These are phyloP conservation scores for Drosophila varians DNA, from an alignment of 1,140 invertebrate genomes.

Conservation along the genomic window DNA sequence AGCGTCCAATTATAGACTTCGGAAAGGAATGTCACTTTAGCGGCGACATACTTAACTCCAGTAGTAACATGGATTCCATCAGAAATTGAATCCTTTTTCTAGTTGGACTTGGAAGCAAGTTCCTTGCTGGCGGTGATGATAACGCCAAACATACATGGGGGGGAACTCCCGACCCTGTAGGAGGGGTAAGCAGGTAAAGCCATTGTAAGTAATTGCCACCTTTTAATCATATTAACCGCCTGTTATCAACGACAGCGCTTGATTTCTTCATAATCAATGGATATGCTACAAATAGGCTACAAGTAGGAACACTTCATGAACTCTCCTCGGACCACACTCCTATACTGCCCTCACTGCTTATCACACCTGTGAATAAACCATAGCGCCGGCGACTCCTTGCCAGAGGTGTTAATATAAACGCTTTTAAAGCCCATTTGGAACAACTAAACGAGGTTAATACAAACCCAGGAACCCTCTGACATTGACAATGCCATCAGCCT, in stretches of 20 bases:
- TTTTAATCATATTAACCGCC: background rate
- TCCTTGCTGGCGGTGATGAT: too few species aligned
- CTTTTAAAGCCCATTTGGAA: constrained; percentile 2
- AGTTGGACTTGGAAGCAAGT: too few species aligned
- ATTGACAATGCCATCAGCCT: too few species aligned
- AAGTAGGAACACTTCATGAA: too few species aligned
- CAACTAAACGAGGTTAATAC: background rate
- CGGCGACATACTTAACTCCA: background rate
- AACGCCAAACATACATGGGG: too few species aligned
- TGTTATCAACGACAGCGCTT: background rate
- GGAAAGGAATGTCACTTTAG: background rate
- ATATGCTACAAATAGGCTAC: background rate
- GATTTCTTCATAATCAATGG: constrained; percentile 5
- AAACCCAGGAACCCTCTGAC: too few species aligned
- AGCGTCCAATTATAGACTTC: background rate
- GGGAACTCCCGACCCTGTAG: too few species aligned
- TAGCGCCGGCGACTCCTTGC: background rate
- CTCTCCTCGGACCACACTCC: too few species aligned
- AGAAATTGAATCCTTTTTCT: constrained; percentile 1
- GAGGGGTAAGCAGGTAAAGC: too few species aligned
- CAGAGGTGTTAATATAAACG: too few species aligned
- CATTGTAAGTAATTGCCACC: constrained; percentile 8
- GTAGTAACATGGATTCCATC: background rate
- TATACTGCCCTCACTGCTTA: background rate
- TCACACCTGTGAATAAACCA: background rate